Percentiles rank a stretch among this genome's conserved stretches.
phyloP scores from a whole-genome alignment of 2,113 vertebrate genomes.

The Terrapene triunguis region DNA sequence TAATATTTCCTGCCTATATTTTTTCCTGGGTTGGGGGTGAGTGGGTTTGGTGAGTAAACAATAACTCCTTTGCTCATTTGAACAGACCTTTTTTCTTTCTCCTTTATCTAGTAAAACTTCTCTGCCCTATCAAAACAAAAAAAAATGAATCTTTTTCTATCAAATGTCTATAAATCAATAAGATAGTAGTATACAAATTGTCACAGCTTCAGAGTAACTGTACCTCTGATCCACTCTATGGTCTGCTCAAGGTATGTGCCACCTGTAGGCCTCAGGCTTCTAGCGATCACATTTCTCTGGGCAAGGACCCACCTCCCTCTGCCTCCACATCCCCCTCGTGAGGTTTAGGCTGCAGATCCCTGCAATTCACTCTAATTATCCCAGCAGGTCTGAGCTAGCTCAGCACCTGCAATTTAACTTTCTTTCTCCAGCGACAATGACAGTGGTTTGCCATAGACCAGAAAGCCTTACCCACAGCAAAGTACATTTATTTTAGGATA shows the following conservation, averaged over 20 bases:
- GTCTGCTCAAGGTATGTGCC: background rate
- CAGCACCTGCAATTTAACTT: background rate
- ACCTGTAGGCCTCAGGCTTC: background rate
- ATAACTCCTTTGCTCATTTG: too few relatives aligned
- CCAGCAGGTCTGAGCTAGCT: background rate
- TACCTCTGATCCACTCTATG: background rate
- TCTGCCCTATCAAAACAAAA: background rate
- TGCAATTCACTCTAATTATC: background rate
- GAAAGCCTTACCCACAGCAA: background rate
- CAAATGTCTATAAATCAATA: background rate
- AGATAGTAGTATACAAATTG: background rate
- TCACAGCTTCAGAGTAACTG: background rate
- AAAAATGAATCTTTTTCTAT: background rate
- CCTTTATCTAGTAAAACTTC: background rate
- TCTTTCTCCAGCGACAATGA: background rate
- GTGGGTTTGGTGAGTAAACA: background rate
- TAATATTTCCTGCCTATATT: background rate
- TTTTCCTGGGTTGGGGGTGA: background rate
- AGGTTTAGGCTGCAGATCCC: background rate
- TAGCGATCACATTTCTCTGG: background rate
- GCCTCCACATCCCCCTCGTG: background rate
- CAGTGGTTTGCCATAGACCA: background rate
- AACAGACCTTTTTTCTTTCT: background rate
- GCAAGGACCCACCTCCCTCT: too few relatives aligned
- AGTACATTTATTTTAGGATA: background rate